Conservation (phyloP, 2,113 vertebrate species). For the Clarias gariepinus region DNA sequence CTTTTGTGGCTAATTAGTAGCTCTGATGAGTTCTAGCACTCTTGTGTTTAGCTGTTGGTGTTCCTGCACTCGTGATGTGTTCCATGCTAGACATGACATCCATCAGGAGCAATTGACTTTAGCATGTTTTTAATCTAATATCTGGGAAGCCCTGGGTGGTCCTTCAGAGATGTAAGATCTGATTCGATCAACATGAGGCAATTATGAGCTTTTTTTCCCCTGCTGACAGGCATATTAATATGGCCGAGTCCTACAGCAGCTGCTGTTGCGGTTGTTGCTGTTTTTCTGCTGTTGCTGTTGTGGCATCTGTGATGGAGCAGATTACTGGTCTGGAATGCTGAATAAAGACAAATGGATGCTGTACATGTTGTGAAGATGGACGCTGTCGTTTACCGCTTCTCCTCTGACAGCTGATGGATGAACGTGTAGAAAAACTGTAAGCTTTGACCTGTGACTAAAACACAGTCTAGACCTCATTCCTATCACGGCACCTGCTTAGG, state of each 20-base stretch:
- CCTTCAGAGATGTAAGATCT: slow-evolving; percentile 33
- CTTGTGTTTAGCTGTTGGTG: not conserved
- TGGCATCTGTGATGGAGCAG: slow-evolving; percentile 28
- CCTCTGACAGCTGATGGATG: slow-evolving; percentile 6
- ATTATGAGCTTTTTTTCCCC: slow-evolving; percentile 40
- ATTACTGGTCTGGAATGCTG: slow-evolving; percentile 34
- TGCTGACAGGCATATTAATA: slow-evolving; percentile 56
- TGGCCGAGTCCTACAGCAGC: slow-evolving; percentile 31
- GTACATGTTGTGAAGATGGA: slow-evolving; percentile 1
- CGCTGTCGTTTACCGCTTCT: slow-evolving; percentile 25
- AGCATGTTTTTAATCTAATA: not conserved
- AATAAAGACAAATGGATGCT: slow-evolving; percentile 46
- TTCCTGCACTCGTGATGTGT: not conserved
- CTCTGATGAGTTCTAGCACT: not conserved
- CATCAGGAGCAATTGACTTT: not conserved
- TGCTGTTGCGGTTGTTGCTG: slow-evolving; percentile 32
- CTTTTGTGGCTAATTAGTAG: not conserved
- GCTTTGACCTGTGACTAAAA: not conserved
- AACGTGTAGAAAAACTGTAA: not conserved
- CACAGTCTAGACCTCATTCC: not conserved
- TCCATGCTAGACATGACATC: not conserved
- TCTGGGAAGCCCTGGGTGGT: slow-evolving; percentile 26
- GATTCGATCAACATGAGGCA: slow-evolving; percentile 48
- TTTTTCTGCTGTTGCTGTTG: slow-evolving; percentile 28
- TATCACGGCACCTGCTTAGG: not conserved